Evolutionary conservation across 2,113 vertebrate species (phyloP), one percentile per base, ranked within the genome.

Genomic region (Tympanuchus pallidicinctus): DNA sequence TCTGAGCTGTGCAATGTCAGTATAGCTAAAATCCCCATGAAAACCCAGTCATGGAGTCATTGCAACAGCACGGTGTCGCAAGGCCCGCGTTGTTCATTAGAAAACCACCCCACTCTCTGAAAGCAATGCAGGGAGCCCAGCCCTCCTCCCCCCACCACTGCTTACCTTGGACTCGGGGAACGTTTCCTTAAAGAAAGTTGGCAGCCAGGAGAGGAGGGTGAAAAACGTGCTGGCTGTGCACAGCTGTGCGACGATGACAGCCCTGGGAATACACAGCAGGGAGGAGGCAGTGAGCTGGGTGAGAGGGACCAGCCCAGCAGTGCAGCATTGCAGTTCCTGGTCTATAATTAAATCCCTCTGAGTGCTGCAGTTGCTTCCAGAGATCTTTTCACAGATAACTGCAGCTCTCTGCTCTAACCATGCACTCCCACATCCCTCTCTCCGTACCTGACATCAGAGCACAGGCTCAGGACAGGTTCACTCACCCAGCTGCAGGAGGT

Each of bases 151-250:
- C 30, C 30, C 19, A 11, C 42, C 81, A 11, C 56, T 25, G 28
- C 98, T 97, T 95, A 99, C 99, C 98, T 99, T 99, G 11, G 99
- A 98, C n/a, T 98, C 97, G 0, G 99, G 99, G 91, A 98, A 99
- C 5, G 98, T 98, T 92, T 99, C 99, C 95, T 98, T 98, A 64
- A 99, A 99, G 98, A 98, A 99, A 4, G 99, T 99, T 4, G 99
- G 99, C 90, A 99, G 97, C 99, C 99, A 99, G 67, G 99, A 99
- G 89, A 99, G 97, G 48, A 99, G 98, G 18, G 98, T 98, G 98
- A 99, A 99, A 94, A 99, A 99, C 7, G 99, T 98, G 95, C 99
- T 99, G 16, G 98, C 98, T 0, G 98, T 98, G 16, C 98, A 99
- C 61, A 99, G 98, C 97, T 99, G 99, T 12, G 99, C 98, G 5